Evolutionary conservation across 2,888 invertebrate species (phyloP), one percentile per base, ranked within the genome.

Genomic region (Ophioninae sp.): DNA sequence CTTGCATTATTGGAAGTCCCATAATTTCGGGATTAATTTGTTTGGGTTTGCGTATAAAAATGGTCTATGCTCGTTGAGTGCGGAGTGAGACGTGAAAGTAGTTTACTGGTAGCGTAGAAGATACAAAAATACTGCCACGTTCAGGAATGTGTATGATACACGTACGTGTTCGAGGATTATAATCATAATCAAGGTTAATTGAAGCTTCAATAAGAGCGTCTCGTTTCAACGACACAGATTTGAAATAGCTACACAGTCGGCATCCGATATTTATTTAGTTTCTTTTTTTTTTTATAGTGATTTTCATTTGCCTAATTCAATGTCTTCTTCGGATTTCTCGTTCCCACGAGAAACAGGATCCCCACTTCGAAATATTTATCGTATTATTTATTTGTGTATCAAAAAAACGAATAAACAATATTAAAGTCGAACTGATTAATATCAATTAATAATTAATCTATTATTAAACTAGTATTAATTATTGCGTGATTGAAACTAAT

Each of bases 171-270:
- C 61, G 6, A 73, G 41, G 30, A 79, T 74, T 74, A 79, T 79
- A 50, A 50, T 50, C 41, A 79, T 82, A 69, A 70, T 75, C 74
- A 30, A 74, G 74, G 75, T 65, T 77, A 81, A 77, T 77, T 67
- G 73, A 65, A 30, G 59, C 41, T 62, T 30, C 73, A 81, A 81
- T 65, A 61, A 77, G 77, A 67, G 50, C 77, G 65, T 50, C 64
- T 64, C n/a, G 76, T 81, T 65, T n/a, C 77, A 56, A 20, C 77
- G 81, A 81, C 81, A 81, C 73, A 81, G 77, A 62, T 81, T 68
- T 81, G 67, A 30, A 70, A 67, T 67, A 77, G 77, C 76, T 77
- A 21, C 41, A 61, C 56, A 61, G 39, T 39, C 70, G 64, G 44
- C 59, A 41, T 65, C 39, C 20, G 8, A 30, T 30, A 17, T 50